Conservation (phyloP, 2,888 invertebrate species). For the Allygus modestus region DNA sequence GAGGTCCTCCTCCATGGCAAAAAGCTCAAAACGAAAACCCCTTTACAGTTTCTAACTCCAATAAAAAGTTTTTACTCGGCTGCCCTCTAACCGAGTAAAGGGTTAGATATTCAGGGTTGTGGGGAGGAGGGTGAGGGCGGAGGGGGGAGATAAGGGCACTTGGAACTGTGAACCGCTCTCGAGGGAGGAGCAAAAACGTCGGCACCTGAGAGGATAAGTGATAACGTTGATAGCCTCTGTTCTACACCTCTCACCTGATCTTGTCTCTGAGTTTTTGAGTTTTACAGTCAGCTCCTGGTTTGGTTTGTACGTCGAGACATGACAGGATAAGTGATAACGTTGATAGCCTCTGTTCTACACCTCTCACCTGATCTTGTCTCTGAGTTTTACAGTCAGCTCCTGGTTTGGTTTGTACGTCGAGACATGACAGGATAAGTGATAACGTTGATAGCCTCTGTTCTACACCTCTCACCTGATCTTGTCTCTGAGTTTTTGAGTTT, state of each 20-base stretch:
- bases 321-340: too few species aligned
- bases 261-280: constrained; percentile 3
- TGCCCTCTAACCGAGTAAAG: background rate
- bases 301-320: background rate
- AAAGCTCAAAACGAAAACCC: too few species aligned
- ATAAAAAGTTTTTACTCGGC: constrained; percentile 29
- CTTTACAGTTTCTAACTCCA: background rate
- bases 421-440: too few species aligned
- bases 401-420: too few species aligned
- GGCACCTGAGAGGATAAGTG: constrained; percentile 43
- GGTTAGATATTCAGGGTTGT: constrained; percentile 2
- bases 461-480: background rate
- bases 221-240: constrained; percentile 39
- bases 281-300: constrained; percentile 1
- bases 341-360: too few species aligned
- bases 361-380: too few species aligned
- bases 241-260: constrained; percentile 35
- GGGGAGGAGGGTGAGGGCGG: background rate
- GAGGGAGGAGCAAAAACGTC: constrained; percentile 47
- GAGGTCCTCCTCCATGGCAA: too few species aligned
- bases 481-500: background rate
- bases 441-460: too few species aligned
- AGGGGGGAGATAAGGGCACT: constrained; percentile 13
- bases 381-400: too few species aligned
- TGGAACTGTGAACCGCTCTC: constrained; percentile 39